Evolutionary conservation across 2,888 invertebrate genomes (phyloP).

Genomic region (Hyles lineata): DNA sequence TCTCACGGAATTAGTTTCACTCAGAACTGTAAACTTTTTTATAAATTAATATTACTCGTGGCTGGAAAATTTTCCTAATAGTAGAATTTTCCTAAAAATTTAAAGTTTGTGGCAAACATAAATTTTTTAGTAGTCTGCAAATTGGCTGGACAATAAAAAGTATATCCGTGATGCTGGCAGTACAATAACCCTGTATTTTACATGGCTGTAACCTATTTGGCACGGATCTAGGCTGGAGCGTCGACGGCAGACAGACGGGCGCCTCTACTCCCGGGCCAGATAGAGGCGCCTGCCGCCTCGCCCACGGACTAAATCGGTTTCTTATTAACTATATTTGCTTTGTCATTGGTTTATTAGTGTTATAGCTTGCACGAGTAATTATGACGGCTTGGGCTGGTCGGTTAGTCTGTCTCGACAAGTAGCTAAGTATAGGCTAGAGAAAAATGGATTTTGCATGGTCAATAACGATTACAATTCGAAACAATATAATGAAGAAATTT

Average conservation of each 20-base stretch:
- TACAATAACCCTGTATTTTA: conserved; percentile 24
- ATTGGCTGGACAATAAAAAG: neutral
- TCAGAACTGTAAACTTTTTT: neutral
- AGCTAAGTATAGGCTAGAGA: too few relatives aligned
- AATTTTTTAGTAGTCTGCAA: too few relatives aligned
- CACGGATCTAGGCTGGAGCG: conserved; percentile 54
- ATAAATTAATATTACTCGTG: neutral
- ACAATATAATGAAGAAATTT: too few relatives aligned
- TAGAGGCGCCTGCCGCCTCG: conserved; percentile 53
- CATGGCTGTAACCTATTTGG: conserved; percentile 53
- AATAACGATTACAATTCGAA: neutral
- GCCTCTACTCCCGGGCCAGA: conserved; percentile 53
- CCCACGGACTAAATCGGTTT: conserved; percentile 39
- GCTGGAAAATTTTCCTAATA: neutral
- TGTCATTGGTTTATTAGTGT: neutral
- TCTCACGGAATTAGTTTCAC: neutral
- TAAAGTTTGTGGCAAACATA: neutral
- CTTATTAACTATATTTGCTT: neutral
- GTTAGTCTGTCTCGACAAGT: too few relatives aligned
- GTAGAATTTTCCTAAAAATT: neutral
- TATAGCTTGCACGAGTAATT: neutral
- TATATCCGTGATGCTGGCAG: neutral
- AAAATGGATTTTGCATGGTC: too few relatives aligned
- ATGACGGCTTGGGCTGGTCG: too few relatives aligned
- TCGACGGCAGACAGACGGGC: conserved; percentile 78